Evolutionary conservation across 2,888 invertebrate genomes (phyloP), one percentile per base, ranked within the genome.

Genomic region (Furcula furcula): DNA sequence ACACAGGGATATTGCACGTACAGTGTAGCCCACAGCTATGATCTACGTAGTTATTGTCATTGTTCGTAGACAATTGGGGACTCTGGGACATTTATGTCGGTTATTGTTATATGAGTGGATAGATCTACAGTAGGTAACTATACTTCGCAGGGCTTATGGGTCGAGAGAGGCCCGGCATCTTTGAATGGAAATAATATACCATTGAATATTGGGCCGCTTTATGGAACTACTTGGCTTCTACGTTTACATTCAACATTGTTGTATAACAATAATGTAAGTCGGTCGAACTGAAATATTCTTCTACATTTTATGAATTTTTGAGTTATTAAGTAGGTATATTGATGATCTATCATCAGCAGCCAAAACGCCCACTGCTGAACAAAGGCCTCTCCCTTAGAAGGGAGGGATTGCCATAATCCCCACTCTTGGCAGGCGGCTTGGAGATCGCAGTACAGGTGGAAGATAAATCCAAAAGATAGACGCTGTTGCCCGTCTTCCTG

Each of bases 41-140:
- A 42, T 42, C 31, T 35, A 29, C 30, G 48, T 48, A 40, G 45
- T 39, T 41, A 41, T 52, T 51, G 48, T 54, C 34, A 33, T 36
- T 15, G 18, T 16, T 29, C 22, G 9, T n/a, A 50, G 37, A 47
- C 44, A 53, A 53, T 53, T 45, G 44, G 21, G 29, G 33, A 32
- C 29, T 32, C 30, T 33, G 40, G 19, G 31, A 39, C 44, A 32
- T 42, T 54, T 48, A 40, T 36, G 37, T 44, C 43, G 31, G 36
- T 22, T 18, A 35, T 19, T 42, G 52, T 55, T 53, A 56, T 46
- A 26, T 37, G 23, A 16, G 22, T 31, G 34, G 42, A 37, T 42
- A 53, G 56, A 52, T 46, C 43, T 52, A 48, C 39, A 40, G n/a
- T n/a, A n/a, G n/a, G n/a, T n/a, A n/a, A n/a, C 29, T 32, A 37